A percentile compares a stretch with the other conserved stretches of the same genome.
Conservation (phyloP, 2,797 vertebrate genomes). For the Anomalospiza imberbis region DNA sequence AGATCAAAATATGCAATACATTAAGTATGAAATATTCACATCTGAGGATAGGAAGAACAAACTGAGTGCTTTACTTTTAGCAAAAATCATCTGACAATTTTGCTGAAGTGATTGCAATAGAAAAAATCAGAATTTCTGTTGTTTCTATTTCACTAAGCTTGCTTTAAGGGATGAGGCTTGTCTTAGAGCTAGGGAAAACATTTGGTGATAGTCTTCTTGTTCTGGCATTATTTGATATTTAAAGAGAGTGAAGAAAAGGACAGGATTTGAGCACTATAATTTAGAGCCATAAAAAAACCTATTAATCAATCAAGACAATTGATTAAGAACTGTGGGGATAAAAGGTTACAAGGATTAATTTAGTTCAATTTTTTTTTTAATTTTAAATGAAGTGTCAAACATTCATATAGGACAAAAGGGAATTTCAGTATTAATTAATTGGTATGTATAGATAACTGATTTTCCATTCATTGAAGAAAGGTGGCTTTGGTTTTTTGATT, state of each 20-base stretch:
- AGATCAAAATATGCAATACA: neutral
- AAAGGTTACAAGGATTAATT: conserved; percentile 2
- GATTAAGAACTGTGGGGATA: neutral
- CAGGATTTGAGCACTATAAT: neutral
- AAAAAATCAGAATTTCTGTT: neutral
- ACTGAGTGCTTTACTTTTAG: neutral
- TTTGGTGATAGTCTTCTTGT: neutral
- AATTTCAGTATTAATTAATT: neutral
- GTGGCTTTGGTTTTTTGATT: rapidly evolving
- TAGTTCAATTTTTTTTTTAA: neutral
- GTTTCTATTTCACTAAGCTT: neutral
- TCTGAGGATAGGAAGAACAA: neutral
- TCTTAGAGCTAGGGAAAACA: neutral
- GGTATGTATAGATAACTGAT: neutral
- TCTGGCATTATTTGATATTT: neutral
- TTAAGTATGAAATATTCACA: neutral
- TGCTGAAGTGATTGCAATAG: neutral
- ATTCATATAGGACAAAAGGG: neutral
- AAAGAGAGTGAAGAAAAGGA: neutral
- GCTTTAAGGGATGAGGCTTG: neutral
- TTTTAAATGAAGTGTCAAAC: neutral
- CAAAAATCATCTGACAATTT: neutral
- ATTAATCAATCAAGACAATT: conserved; percentile 14
- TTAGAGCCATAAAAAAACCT: neutral
- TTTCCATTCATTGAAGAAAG: neutral